Percentiles rank a stretch among this genome's conserved stretches.
These are phyloP conservation scores for Falco cherrug DNA, from an alignment of 2,797 vertebrate genomes.

Conservation along the genomic window DNA sequence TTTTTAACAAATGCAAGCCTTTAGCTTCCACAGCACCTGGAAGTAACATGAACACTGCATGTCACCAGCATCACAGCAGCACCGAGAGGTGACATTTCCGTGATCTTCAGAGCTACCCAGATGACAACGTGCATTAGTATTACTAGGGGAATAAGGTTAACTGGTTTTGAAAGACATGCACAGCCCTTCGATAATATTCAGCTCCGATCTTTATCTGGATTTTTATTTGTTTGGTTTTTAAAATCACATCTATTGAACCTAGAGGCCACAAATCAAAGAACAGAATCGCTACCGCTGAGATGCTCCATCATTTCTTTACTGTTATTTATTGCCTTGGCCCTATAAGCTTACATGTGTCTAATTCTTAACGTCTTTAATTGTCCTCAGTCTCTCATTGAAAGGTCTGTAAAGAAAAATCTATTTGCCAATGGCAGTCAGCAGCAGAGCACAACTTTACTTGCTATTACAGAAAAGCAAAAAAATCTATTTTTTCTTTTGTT, in stretches of 20 bases:
- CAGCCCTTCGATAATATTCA: not conserved
- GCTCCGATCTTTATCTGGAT: not conserved
- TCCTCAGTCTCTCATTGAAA: not conserved
- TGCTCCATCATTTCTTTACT: not conserved
- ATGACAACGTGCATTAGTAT: fast-evolving
- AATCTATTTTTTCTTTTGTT: not conserved
- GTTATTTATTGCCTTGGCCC: not conserved
- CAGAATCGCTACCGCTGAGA: not conserved
- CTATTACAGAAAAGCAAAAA: not conserved
- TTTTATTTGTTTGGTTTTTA: not conserved
- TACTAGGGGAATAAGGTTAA: not conserved
- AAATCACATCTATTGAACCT: not conserved
- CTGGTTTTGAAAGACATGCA: not conserved
- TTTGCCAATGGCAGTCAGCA: not conserved
- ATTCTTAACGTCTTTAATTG: not conserved
- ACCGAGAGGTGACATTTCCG: not conserved
- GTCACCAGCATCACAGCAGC: not conserved
- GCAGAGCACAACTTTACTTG: not conserved
- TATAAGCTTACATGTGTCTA: not conserved
- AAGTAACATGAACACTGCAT: not conserved
- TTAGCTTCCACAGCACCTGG: not conserved
- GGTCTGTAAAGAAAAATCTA: not conserved
- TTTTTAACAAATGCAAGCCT: not conserved
- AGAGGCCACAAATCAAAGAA: not conserved
- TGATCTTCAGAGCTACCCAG: not conserved